Percentiles rank a stretch among this genome's conserved stretches.
These are phyloP conservation scores for Muraenolepis orangiensis DNA, from an alignment of 2,797 vertebrate species.

Conservation along the genomic window DNA sequence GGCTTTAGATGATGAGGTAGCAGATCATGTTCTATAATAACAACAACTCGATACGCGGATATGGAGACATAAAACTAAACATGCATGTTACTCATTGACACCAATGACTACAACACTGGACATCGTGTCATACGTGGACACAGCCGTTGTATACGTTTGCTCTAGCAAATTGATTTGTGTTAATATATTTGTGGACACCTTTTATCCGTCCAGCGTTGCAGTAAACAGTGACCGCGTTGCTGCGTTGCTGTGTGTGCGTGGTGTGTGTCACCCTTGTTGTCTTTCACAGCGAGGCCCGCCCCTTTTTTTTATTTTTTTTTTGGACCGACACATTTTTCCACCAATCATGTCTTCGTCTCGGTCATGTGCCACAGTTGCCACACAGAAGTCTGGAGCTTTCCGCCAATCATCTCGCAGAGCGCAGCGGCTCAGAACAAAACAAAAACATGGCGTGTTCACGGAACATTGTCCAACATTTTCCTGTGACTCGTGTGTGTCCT, in stretches of 20 bases:
- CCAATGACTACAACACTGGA: background rate
- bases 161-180: background rate
- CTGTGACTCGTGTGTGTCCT: background rate
- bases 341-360: slow-evolving; percentile 47
- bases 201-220: background rate
- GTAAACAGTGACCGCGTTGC: background rate
- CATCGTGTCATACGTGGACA: slow-evolving; percentile 5
- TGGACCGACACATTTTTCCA: slow-evolving; percentile 50
- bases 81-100: slow-evolving; percentile 8
- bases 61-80: slow-evolving; percentile 14
- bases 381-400: slow-evolving; percentile 43
- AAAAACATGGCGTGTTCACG: slow-evolving; percentile 61
- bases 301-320: too few species aligned
- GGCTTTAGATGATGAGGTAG: slow-evolving; percentile 40
- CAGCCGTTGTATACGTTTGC: background rate
- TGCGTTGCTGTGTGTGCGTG: too few species aligned
- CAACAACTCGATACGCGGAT: slow-evolving; percentile 18
- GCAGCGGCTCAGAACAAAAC: slow-evolving; percentile 55
- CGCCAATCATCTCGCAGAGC: slow-evolving; percentile 53
- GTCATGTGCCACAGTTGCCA: slow-evolving; percentile 66
- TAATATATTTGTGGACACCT: too few species aligned
- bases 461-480: slow-evolving; percentile 33
- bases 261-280: background rate
- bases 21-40: slow-evolving; percentile 37
- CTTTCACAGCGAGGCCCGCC: background rate